Evolutionary conservation across 2,113 vertebrate species (phyloP).

Genomic region (Ictalurus furcatus): DNA sequence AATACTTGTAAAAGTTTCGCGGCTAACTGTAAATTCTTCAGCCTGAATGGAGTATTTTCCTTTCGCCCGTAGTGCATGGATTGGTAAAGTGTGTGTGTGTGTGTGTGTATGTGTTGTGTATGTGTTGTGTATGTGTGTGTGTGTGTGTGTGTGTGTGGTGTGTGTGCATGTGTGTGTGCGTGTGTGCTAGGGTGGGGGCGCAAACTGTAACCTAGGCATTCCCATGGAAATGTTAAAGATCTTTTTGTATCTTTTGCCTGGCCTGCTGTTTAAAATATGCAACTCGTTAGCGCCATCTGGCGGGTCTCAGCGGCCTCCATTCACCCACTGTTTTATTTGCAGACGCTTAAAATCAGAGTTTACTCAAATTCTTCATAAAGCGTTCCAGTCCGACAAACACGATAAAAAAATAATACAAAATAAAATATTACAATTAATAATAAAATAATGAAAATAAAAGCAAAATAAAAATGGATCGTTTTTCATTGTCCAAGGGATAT

Average conservation of each 20-base stretch:
- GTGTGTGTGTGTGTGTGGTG: conserved; percentile 24
- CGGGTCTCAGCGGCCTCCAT: conserved; percentile 63
- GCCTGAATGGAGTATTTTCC: conserved; percentile 73
- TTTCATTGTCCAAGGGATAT: not conserved
- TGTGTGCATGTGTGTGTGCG: conserved; percentile 2
- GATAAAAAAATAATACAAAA: not conserved
- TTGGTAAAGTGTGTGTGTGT: conserved; percentile 49
- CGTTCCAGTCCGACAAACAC: not conserved
- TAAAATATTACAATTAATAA: not conserved
- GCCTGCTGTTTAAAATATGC: conserved; percentile 65
- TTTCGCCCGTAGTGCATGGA: conserved; percentile 67
- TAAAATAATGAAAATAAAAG: not conserved
- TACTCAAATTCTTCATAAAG: not conserved
- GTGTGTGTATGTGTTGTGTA: conserved; percentile 25
- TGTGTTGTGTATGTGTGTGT: not conserved
- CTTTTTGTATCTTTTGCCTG: conserved; percentile 25
- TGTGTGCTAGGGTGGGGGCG: conserved; percentile 23
- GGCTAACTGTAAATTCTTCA: conserved; percentile 79
- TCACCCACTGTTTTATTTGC: not conserved
- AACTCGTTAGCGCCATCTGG: conserved; percentile 93
- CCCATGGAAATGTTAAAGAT: conserved; percentile 53
- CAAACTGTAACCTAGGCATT: conserved; percentile 64
- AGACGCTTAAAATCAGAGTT: not conserved
- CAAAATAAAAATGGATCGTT: not conserved
- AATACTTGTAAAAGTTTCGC: conserved; percentile 84